These are phyloP conservation scores for Lasiurus cinereus DNA, from an alignment of 2,113 vertebrate genomes.

Conservation along the genomic window DNA sequence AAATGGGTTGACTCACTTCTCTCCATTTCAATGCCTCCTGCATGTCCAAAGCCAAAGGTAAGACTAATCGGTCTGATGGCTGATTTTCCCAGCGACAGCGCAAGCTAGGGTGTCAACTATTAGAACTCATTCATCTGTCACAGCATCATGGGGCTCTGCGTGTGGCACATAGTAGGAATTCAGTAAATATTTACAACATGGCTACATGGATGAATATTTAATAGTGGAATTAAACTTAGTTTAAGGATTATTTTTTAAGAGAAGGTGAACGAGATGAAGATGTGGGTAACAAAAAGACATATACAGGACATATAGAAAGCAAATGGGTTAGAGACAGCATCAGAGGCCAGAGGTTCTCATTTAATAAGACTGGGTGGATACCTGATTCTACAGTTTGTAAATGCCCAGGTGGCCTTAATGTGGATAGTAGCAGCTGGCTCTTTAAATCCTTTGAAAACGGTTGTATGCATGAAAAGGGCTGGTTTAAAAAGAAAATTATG, in stretches of 20 bases:
- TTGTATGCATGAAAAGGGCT: neutral
- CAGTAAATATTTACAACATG: neutral
- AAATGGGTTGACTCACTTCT: conserved; percentile 46
- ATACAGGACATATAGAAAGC: neutral
- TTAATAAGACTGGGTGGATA: neutral
- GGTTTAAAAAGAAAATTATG: neutral
- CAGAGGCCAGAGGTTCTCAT: neutral
- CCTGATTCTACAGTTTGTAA: neutral
- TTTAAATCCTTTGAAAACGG: conserved; percentile 19
- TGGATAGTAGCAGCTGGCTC: neutral
- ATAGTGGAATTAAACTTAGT: neutral
- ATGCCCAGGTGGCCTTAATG: neutral
- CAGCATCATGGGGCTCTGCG: neutral
- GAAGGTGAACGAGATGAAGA: neutral
- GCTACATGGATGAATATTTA: neutral
- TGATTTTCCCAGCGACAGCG: conserved; percentile 13
- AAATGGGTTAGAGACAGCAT: neutral
- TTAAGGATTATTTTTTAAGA: conserved; percentile 13
- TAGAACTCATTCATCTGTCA: neutral
- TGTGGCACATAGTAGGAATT: neutral
- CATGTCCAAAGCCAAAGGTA: neutral
- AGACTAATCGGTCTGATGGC: neutral
- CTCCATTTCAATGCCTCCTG: conserved; percentile 54
- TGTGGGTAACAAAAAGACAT: neutral
- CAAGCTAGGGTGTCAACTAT: conserved; percentile 14